Conservation (phyloP, 2,113 vertebrate species). For the Polyodon spathula region DNA sequence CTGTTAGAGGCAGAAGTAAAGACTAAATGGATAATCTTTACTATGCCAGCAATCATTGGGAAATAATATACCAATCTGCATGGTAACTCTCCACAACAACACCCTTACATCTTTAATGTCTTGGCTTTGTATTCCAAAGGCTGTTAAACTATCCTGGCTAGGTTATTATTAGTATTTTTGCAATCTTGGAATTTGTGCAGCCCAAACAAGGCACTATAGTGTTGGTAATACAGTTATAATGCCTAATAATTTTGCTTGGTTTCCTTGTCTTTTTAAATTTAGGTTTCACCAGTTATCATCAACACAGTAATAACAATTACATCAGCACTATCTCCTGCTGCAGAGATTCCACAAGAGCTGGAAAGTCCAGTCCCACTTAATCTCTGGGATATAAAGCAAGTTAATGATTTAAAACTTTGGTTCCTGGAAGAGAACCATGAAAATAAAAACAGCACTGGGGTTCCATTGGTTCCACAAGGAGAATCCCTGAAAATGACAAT, state of each 20-base stretch:
- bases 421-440: constrained; percentile 82
- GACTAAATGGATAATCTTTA: too few relatives aligned
- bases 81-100: too few relatives aligned
- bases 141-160: too few relatives aligned
- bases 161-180: too few relatives aligned
- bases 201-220: too few relatives aligned
- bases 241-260: not conserved
- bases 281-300: constrained; percentile 97
- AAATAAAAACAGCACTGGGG: constrained; percentile 37
- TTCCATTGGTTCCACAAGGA: constrained; percentile 65
- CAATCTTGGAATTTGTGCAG: too few relatives aligned
- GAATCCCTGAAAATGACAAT: constrained; percentile 73
- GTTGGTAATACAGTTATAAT: too few relatives aligned
- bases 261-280: constrained; percentile 11
- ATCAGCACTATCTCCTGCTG: constrained; percentile 69
- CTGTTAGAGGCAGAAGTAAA: too few relatives aligned
- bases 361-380: constrained; percentile 62
- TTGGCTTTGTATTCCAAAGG: too few relatives aligned
- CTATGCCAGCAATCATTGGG: too few relatives aligned
- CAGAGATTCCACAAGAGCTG: constrained; percentile 63
- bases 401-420: constrained; percentile 82
- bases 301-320: constrained; percentile 94
- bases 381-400: constrained; percentile 75
- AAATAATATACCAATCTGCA: too few relatives aligned
- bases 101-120: too few relatives aligned